Base-by-base conservation (phyloP, 2,113 vertebrate species). In the Gambusia holbrooki region DNA sequence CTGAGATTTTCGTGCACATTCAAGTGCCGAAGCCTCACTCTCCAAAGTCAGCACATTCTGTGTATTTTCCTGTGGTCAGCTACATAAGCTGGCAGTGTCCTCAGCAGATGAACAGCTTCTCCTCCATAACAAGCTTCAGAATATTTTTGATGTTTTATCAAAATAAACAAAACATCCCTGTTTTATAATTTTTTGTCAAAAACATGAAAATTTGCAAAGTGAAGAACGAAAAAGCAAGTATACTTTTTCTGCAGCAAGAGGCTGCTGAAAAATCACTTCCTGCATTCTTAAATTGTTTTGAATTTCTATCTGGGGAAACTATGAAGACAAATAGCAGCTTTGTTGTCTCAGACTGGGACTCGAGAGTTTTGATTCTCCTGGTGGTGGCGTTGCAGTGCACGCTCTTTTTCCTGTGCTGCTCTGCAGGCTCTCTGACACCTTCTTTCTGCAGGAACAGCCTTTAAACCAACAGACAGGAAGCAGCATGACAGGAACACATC, bases 391-490 rank as follows among this genome's bases (percentile, higher is more conserved):
- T 37, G 35, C 35, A 37, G 35, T 12, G 35, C 10, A 12, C 10
- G 35, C 35, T 37, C 35, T 37, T 37, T 37, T 37, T 3, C 35
- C 19, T 17, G 30, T 32, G 6, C n/a, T 48, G n/a, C 61, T 32
- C 60, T 29, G 33, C 42, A 62, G 71, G 10, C 27, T 14, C 14
- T 13, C 40, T 70, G 73, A 80, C 77, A 71, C 73, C 73, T 35
- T 72, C 69, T 71, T 77, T 62, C 13, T 71, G 15, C 3, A 9
- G 11, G 14, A 40, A 74, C 71, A 82, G 63, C 14, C 22, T 2
- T 74, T 37, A 82, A 87, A 82, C 76, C 76, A 80, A 75, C 74
- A 87, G 79, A 79, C 70, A 66, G 66, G 62, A 80, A 74, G 71
- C 61, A 58, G 27, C 37, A 33, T 9, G 6, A 33, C 28, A 10